Conservation (phyloP, 2,888 invertebrate species). For the Brenthis hecate region DNA sequence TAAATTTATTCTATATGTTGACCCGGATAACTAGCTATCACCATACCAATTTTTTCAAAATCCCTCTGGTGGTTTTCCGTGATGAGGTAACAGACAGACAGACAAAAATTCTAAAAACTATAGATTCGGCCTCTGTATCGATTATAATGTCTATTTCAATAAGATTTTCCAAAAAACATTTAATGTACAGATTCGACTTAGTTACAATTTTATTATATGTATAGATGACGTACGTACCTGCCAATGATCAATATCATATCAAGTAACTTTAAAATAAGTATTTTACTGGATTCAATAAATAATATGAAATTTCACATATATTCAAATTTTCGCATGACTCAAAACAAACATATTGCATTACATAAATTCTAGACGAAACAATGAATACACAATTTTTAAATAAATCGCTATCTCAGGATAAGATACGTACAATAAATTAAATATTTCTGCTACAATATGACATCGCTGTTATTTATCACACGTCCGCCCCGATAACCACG, state of each 20-base stretch:
- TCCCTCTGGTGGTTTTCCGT: too few species aligned
- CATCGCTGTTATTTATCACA: slow-evolving; percentile 48
- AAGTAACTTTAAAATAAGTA: background rate
- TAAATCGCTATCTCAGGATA: slow-evolving; percentile 35
- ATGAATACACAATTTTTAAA: slow-evolving; percentile 20
- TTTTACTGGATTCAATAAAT: slow-evolving; percentile 7
- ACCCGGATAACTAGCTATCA: too few species aligned
- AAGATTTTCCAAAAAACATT: too few species aligned
- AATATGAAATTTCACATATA: background rate
- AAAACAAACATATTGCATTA: slow-evolving; percentile 13
- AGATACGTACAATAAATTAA: slow-evolving; percentile 42
- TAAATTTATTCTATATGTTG: too few species aligned
- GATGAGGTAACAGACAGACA: too few species aligned
- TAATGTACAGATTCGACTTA: too few species aligned
- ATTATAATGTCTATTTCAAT: too few species aligned
- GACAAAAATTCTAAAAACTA: too few species aligned
- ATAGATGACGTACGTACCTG: too few species aligned
- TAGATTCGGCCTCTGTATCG: too few species aligned
- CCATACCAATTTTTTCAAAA: too few species aligned
- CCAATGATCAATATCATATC: background rate
- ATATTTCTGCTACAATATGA: slow-evolving; percentile 44
- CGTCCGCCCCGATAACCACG: slow-evolving; percentile 54
- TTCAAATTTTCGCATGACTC: slow-evolving; percentile 8
- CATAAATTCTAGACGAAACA: slow-evolving; percentile 20
- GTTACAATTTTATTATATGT: too few species aligned